phyloP scores from a whole-genome alignment of 2,113 vertebrate genomes.

The Hemicordylus capensis region DNA sequence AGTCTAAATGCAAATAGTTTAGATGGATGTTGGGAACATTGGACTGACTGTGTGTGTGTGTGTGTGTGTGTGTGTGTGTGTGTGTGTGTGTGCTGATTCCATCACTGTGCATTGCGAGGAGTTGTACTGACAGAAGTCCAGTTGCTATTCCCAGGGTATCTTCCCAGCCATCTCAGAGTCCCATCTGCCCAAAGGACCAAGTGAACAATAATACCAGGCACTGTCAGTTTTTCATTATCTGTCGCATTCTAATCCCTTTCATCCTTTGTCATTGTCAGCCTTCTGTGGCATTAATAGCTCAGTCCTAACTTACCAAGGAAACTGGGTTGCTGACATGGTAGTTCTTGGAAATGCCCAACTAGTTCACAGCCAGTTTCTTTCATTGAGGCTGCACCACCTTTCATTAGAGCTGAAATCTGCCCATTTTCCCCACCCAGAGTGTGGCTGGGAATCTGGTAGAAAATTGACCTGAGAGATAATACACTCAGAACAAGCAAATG shows the following conservation, averaged over 20 bases:
- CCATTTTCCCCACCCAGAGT: not conserved
- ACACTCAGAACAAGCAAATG: conserved; percentile 3
- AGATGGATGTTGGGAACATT: conserved; percentile 17
- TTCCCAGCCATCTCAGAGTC: conserved; percentile 39
- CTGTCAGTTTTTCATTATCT: conserved; percentile 56
- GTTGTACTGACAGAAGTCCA: conserved; percentile 30
- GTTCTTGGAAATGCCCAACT: not conserved
- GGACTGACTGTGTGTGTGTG: conserved; percentile 21
- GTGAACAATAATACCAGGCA: conserved; percentile 37
- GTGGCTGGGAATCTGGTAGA: not conserved
- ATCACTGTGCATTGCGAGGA: conserved; percentile 63
- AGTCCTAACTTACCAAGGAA: conserved; percentile 49
- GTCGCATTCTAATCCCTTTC: conserved; percentile 49
- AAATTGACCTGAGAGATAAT: not conserved
- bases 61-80: conserved; percentile 33
- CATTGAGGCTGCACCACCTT: conserved; percentile 31
- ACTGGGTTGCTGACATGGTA: conserved; percentile 18
- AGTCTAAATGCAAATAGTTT: conserved; percentile 24
- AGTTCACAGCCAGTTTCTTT: conserved; percentile 8
- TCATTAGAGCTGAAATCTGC: conserved; percentile 18
- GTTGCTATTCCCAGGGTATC: conserved; percentile 30
- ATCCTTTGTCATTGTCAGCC: conserved; percentile 42
- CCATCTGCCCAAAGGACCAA: conserved; percentile 46
- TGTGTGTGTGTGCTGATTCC: conserved; percentile 57
- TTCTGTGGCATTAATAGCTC: conserved; percentile 41